phyloP scores from a whole-genome alignment of 2,797 vertebrate genomes.

The Ctenopoma multispine region DNA sequence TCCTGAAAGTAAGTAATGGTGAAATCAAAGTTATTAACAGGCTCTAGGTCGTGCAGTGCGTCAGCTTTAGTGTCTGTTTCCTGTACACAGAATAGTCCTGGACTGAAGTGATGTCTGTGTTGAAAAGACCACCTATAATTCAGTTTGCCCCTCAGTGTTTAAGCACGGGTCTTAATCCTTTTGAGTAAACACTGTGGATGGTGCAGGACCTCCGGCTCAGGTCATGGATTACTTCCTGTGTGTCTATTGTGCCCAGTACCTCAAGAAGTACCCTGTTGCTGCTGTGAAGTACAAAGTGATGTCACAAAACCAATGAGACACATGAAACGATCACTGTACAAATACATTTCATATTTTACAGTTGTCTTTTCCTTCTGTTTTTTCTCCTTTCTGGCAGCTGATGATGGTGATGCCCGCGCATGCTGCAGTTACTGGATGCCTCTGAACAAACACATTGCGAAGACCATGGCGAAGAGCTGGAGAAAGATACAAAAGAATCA shows the following conservation, averaged over 20 bases:
- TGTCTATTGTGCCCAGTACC: constrained; percentile 68
- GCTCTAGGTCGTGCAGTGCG: background rate
- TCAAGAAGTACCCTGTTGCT: constrained; percentile 55
- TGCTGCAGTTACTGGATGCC: constrained; percentile 88
- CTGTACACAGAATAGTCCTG: constrained; percentile 1
- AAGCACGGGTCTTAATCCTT: background rate
- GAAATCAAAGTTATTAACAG: background rate
- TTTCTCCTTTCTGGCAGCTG: constrained; percentile 18
- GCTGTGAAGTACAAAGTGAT: constrained; percentile 81
- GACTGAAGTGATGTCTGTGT: background rate
- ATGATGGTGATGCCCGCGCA: background rate
- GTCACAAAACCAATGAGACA: constrained; percentile 73
- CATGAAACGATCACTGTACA: constrained; percentile 62
- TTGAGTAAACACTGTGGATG: background rate
- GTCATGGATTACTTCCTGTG: constrained; percentile 16
- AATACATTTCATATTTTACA: constrained; percentile 61
- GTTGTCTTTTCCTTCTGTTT: constrained; percentile 24
- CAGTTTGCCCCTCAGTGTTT: background rate
- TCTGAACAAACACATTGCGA: constrained; percentile 94
- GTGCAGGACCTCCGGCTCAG: background rate
- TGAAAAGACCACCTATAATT: background rate
- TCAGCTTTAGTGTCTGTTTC: background rate
- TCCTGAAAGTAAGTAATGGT: background rate
- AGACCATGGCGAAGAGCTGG: constrained; percentile 95
- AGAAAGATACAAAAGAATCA: constrained; percentile 32